Conservation (phyloP, 2,797 vertebrate species). For the Cichlasoma orientale region DNA sequence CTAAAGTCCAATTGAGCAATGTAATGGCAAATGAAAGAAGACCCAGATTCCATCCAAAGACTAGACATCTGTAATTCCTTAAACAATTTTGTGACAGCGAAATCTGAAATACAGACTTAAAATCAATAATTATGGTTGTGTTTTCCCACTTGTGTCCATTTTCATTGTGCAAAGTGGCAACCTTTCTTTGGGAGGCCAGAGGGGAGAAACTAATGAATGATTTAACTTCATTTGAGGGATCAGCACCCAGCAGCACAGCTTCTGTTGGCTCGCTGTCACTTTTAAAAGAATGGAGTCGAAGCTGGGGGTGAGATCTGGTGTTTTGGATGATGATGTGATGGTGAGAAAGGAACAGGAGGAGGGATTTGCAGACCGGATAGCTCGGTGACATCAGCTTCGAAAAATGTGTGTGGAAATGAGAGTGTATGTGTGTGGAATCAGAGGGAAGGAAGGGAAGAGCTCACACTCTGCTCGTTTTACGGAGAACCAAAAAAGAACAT, state of each 20-base stretch:
- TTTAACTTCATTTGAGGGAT: constrained; percentile 26
- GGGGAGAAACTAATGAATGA: constrained; percentile 30
- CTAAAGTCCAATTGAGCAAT: too few relatives aligned
- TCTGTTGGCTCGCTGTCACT: constrained; percentile 45
- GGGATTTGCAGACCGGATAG: constrained; percentile 80
- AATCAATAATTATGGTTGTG: not conserved
- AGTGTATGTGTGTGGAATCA: constrained; percentile 29
- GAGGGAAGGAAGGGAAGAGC: constrained; percentile 6
- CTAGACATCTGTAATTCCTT: not conserved
- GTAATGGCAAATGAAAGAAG: not conserved
- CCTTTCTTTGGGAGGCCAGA: constrained; percentile 6
- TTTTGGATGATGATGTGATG: constrained; percentile 49
- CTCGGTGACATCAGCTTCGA: constrained; percentile 81
- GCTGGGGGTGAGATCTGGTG: not conserved
- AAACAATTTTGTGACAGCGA: not conserved
- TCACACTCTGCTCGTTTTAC: constrained; percentile 53
- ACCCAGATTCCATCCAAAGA: not conserved
- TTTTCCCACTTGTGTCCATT: constrained; percentile 1
- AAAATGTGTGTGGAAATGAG: constrained; percentile 76
- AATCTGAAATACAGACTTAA: not conserved
- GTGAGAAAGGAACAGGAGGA: constrained; percentile 71
- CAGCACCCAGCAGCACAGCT: constrained; percentile 25
- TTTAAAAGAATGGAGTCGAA: constrained; percentile 42
- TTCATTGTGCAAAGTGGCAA: not conserved
- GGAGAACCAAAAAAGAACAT: not conserved